These are phyloP conservation scores for Phania funesta DNA, from an alignment of 2,888 invertebrate genomes.

Conservation along the genomic window DNA sequence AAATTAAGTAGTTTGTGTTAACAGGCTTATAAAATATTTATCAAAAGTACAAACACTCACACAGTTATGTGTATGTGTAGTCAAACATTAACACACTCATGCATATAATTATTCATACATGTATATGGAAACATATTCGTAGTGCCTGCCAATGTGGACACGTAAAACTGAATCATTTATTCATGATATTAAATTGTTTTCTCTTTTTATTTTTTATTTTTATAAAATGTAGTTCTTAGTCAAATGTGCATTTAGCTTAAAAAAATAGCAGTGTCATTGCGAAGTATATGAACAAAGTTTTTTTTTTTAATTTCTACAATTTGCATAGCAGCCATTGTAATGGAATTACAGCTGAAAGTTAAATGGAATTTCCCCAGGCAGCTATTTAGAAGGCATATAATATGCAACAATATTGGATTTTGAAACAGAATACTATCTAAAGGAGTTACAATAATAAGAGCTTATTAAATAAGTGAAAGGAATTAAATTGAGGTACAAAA, in stretches of 20 bases:
- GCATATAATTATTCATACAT: not conserved
- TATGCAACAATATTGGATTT: not conserved
- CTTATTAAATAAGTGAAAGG: too few relatives aligned
- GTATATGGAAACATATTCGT: not conserved
- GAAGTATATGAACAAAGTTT: not conserved
- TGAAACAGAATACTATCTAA: not conserved
- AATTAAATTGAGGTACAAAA: too few relatives aligned
- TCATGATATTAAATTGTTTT: slow-evolving; percentile 63
- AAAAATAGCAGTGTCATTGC: not conserved
- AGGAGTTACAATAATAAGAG: not conserved
- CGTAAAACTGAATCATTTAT: slow-evolving; percentile 55
- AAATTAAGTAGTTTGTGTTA: slow-evolving; percentile 66
- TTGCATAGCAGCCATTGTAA: slow-evolving; percentile 8
- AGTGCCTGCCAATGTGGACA: not conserved
- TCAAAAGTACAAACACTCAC: not conserved
- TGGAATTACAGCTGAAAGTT: not conserved
- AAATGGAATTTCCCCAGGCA: slow-evolving; percentile 5
- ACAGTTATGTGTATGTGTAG: not conserved
- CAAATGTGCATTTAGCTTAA: not conserved
- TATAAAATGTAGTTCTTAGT: slow-evolving; percentile 7
- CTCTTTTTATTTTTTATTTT: not conserved
- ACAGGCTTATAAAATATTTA: slow-evolving; percentile 58
- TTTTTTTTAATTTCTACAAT: not conserved
- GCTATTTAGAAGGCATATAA: not conserved
- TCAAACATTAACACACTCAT: not conserved